Percentiles rank a stretch among this genome's conserved stretches.
phyloP scores from a whole-genome alignment of 1,140 invertebrate species.

The Sinonovacula constricta region DNA sequence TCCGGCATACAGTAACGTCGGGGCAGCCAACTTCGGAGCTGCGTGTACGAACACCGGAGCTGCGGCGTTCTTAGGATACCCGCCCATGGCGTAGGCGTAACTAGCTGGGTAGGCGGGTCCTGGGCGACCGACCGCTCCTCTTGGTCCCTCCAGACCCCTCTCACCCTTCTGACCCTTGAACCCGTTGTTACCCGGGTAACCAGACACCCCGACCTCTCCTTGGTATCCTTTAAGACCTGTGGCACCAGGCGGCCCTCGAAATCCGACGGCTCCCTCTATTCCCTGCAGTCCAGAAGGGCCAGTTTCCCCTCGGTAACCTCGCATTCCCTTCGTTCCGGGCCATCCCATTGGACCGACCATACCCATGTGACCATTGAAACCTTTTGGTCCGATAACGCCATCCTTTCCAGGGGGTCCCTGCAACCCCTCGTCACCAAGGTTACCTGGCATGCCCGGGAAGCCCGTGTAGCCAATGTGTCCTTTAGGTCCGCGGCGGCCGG shows the following conservation, averaged over 20 bases:
- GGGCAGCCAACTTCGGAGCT: neutral
- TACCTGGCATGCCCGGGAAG: conserved; percentile 35
- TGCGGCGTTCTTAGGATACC: conserved; percentile 34
- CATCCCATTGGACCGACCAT: conserved; percentile 44
- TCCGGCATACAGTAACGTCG: neutral
- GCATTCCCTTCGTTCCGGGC: conserved; percentile 18
- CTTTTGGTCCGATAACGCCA: conserved; percentile 35
- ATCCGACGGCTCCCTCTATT: conserved; percentile 21
- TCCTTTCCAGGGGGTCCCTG: conserved; percentile 35
- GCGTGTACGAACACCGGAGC: conserved; percentile 33
- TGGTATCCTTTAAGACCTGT: conserved; percentile 40
- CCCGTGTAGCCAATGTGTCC: conserved; percentile 39
- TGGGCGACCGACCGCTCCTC: conserved; percentile 13
- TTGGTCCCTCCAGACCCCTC: conserved; percentile 7
- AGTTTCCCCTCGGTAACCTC: conserved; percentile 1
- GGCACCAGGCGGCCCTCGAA: conserved; percentile 15
- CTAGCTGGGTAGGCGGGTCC: conserved; percentile 37
- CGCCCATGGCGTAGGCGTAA: conserved; percentile 34
- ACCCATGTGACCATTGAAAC: conserved; percentile 24
- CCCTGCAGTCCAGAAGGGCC: conserved; percentile 23
- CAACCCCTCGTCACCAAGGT: conserved; percentile 31
- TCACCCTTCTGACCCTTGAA: conserved; percentile 36
- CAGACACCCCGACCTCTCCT: conserved; percentile 17
- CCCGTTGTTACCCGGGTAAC: conserved; percentile 5
- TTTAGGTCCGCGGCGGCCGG: neutral